Evolutionary conservation across 2,113 vertebrate genomes (phyloP).

Genomic region (Gymnobelideus leadbeateri): DNA sequence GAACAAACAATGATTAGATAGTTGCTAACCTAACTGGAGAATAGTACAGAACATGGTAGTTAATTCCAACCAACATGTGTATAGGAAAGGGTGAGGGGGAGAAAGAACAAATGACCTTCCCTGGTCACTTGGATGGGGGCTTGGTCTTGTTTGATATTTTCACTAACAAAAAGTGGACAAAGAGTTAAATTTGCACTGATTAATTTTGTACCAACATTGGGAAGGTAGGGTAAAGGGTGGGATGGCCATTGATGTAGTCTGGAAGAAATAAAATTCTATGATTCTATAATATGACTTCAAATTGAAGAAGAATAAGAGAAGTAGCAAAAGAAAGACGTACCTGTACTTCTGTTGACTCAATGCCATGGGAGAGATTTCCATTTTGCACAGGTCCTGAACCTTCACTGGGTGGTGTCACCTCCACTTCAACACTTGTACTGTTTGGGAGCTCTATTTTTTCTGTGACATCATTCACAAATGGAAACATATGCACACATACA

Average conservation of each 20-base stretch:
- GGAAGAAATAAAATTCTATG: not conserved
- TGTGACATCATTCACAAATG: constrained; percentile 72
- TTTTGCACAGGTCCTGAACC: constrained; percentile 91
- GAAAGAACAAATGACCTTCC: not conserved
- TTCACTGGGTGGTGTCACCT: constrained; percentile 94
- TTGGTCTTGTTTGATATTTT: constrained; percentile 4
- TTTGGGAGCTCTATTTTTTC: constrained; percentile 94
- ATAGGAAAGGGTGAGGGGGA: not conserved
- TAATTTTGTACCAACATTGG: not conserved
- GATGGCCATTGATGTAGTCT: not conserved
- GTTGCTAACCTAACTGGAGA: not conserved
- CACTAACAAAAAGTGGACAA: constrained; percentile 24
- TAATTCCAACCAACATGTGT: constrained; percentile 12
- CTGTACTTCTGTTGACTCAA: constrained; percentile 75
- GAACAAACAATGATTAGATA: not conserved
- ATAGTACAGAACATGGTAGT: not conserved
- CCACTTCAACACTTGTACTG: constrained; percentile 94
- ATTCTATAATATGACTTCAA: accelerated
- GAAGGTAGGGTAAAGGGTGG: not conserved
- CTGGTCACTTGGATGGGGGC: not conserved
- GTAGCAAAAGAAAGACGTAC: constrained; percentile 44
- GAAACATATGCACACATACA: constrained; percentile 38
- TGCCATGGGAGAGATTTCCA: constrained; percentile 89
- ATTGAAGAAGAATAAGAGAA: not conserved
- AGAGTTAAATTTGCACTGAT: not conserved